Base-by-base conservation (phyloP, 2,888 invertebrate genomes). In the Andrena bicolor region DNA sequence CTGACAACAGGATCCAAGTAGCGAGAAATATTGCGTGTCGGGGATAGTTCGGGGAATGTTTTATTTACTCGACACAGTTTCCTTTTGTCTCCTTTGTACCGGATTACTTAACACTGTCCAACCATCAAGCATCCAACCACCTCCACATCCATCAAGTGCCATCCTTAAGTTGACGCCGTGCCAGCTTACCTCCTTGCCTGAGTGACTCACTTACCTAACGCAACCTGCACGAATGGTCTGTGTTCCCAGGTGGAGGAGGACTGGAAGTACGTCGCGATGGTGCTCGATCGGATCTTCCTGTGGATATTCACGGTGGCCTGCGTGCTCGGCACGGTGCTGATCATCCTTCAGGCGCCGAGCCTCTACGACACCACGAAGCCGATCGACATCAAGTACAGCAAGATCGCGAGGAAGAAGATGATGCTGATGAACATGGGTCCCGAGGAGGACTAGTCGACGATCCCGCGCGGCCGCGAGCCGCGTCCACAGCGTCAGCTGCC, bases 181-280 rank as follows among this genome's bases (percentile, higher is more conserved):
- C 41, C 41, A 41, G 41, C 41, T 41, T 1, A 41, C 13, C 41
- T 41, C 1, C 13, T 41, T 16, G 41, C 41, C 41, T 5, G 41
- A 41, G 41, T 13, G 41, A 41, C 41, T 41, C n/a, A 7, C 2
- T 56, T 16, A 2, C 7, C 28, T 23, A 51, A 3, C 28, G 35
- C 13, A 16, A 30, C 20, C 13, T 2, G n/a, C 16, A n/a, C 41
- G 48, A n/a, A 7, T 16, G 6, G 8, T 41, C 30, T 61, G 0
- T 76, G 72, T 20, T 84, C 79, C 5, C 94, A 98, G 98, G 98
- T 98, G 92, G 98, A 97, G 94, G 98, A 99, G 95, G 99, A 99
- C 95, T 99, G 99, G 99, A 99, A 99, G 94, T 99, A 98, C 95
- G 98, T 99, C 63, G 96, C 96, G 83, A 98, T 99, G 98, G 99